Evolutionary conservation across 1,140 invertebrate species (phyloP).

Genomic region (Spodoptera litura): DNA sequence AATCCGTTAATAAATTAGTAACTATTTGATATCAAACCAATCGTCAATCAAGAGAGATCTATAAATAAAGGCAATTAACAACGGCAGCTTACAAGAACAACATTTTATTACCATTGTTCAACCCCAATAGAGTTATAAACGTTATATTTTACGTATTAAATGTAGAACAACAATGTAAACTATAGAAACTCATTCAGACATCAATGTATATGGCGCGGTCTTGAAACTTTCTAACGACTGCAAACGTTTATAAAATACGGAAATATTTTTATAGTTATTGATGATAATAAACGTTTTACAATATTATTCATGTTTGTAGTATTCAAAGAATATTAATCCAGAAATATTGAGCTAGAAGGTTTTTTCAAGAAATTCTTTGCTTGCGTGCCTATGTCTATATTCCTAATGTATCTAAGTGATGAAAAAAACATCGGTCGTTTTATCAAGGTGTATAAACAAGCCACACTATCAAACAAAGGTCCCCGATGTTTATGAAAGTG

Average conservation of each 20-base stretch:
- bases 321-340: background rate
- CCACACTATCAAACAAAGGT: slow-evolving; percentile 58
- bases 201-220: slow-evolving; percentile 4
- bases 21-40: too few species aligned
- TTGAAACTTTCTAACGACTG: slow-evolving; percentile 28
- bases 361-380: background rate
- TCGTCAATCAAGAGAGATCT: too few species aligned
- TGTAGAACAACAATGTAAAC: slow-evolving; percentile 27
- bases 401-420: slow-evolving; percentile 7
- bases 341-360: background rate
- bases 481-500: slow-evolving; percentile 60
- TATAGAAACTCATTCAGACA: slow-evolving; percentile 33
- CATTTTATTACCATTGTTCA: background rate
- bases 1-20: too few species aligned
- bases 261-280: slow-evolving; percentile 7
- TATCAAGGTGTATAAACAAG: slow-evolving; percentile 56
- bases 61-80: background rate
- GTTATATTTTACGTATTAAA: slow-evolving; percentile 20
- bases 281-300: slow-evolving; percentile 8
- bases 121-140: slow-evolving; percentile 3
- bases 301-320: background rate
- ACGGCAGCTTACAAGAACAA: background rate
- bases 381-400: background rate
- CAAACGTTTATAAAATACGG: slow-evolving; percentile 11
- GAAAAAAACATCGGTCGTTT: slow-evolving; percentile 18